Evolutionary conservation across 2,797 vertebrate species (phyloP), one percentile per base, ranked within the genome.

Genomic region (Characodon lateralis): DNA sequence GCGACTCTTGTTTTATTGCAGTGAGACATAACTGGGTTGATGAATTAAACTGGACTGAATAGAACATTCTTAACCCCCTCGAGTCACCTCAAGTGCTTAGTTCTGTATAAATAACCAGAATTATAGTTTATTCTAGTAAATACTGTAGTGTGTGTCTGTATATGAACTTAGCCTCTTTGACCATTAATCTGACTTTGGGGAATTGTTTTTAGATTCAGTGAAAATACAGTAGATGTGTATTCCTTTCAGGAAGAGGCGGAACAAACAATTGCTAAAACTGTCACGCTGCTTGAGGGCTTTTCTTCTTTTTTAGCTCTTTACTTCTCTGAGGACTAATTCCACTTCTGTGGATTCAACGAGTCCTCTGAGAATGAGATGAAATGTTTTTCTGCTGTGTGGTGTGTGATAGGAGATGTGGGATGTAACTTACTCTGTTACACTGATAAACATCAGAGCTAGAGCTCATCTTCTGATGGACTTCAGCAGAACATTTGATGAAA

Each of bases 401-500:
- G 6, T 10, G 24, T 5, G 71, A 82, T 76, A 28, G 74, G 31
- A 72, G n/a, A 39, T 26, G 61, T 39, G 13, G 13, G 13, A 53
- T 63, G 28, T 61, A 80, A 71, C 73, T 63, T 9, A 77, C 43
- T 77, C 66, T 59, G 73, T 77, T 43, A 51, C 79, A 76, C 78
- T 58, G 80, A 86, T 82, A 26, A 59, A 73, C 48, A 81, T 85
- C 56, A 12, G 78, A 76, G 72, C 59, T 59, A 50, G 5, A 55
- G 24, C 14, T 74, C 55, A 77, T 79, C 66, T 50, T 24, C 39
- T 43, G 16, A 77, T 39, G 14, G 2, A 35, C 2, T 46, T 68
- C 65, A 61, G 26, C 28, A 43, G 41, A 55, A 3, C 22, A 59
- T 78, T 78, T 73, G 79, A 88, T 88, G 71, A 83, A 72, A 79